phyloP scores from a whole-genome alignment of 2,888 invertebrate genomes.

The Drosophila phalerata region DNA sequence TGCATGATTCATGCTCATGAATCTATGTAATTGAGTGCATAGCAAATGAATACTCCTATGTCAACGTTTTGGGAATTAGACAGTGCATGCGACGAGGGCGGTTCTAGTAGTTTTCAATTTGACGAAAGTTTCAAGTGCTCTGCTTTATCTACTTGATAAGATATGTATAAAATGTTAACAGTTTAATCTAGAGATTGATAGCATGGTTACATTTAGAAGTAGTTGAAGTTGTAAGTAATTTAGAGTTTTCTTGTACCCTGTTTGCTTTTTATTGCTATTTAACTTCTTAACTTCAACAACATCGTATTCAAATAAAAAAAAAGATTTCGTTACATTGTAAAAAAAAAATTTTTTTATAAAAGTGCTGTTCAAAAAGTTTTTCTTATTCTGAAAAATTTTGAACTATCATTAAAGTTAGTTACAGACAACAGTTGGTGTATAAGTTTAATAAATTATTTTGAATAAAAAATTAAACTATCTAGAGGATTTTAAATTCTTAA shows the following conservation, averaged over 20 bases:
- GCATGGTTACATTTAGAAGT: not conserved
- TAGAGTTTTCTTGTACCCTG: not conserved
- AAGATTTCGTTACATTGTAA: no score
- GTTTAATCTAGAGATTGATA: not conserved
- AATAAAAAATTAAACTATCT: no score
- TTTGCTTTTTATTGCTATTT: not conserved
- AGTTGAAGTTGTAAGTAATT: not conserved
- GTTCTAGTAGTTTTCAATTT: not conserved
- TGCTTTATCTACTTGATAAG: not conserved
- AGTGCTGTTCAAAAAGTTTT: no score
- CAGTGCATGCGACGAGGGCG: not conserved
- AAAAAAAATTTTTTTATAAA: no score
- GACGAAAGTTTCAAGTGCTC: not conserved
- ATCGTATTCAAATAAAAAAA: no score
- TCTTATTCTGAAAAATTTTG: no score
- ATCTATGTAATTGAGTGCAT: slow-evolving; percentile 14
- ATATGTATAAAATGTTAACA: not conserved
- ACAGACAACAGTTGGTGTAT: no score
- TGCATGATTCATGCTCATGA: slow-evolving; percentile 17
- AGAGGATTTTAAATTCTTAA: no score
- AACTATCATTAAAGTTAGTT: no score
- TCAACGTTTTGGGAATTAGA: not conserved
- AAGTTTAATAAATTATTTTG: no score
- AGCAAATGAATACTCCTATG: slow-evolving; percentile 3
- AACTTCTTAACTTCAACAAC: no score